Base-by-base conservation (phyloP, 2,113 vertebrate species). In the Seriola aureovittata region DNA sequence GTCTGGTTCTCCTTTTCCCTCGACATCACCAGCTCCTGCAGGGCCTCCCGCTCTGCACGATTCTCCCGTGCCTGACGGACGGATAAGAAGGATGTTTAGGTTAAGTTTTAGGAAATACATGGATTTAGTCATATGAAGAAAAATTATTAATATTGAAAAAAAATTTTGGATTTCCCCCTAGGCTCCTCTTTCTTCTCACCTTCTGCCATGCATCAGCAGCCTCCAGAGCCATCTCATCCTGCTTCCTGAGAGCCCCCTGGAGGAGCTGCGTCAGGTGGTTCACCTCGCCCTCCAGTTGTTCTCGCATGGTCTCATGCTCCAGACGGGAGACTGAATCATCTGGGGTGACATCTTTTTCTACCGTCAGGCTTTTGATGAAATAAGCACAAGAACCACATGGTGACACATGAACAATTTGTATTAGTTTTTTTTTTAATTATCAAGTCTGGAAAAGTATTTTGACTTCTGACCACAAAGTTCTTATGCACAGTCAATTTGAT, bases 221-320 rank as follows among this genome's bases (percentile, higher is more conserved):
- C 85, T 98, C 97, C 42, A 95, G 90, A 32, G 96, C 96, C 91
- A 96, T 89, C 63, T 95, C 96, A 42, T 98, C 98, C 90, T 96
- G 97, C 85, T 98, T 98, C 82, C 95, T 95, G n/a, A 97, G 87
- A 0, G 96, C 95, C 48, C 96, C 96, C 89, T 97, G 97, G 86
- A 99, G 93, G 79, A 96, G 97, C 21, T 93, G 94, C 17, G 96
- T 96, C 88, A 98, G 88, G 52, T 87, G 86, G 71, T 70, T 95
- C 75, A 96, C 94, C 93, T 99, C 96, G 0, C 84, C 85, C 90
- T 97, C 96, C 40, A 98, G 86, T 0, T 95, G 94, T 1, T 93
- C 89, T 74, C 94, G 94, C 16, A 96, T 89, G 57, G 95, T 94
- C 73, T 97, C 96, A 2, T 96, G 96, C 0, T 96, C 89, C 62